Base-by-base conservation (phyloP, 1,140 invertebrate species). In the Condylostylus longicornis region DNA sequence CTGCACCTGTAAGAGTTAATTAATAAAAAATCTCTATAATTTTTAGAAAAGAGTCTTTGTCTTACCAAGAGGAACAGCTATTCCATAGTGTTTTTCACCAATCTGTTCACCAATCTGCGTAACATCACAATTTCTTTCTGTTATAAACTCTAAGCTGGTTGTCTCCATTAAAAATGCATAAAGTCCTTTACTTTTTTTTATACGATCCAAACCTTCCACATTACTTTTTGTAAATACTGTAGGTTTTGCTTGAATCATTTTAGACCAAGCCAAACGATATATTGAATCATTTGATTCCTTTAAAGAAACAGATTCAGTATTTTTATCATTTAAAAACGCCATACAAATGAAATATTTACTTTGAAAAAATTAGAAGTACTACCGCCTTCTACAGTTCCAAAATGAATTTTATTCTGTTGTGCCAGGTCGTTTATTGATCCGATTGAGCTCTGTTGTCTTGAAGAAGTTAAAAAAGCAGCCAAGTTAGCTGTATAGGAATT, bases 401-500 rank as follows among this genome's bases (percentile, higher is more conserved):
- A 96, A 47, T 83, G 75, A 25, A 95, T 82, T 52, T 85, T 80
- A 2, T 72, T 80, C 59, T 94, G 87, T 34, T 79, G 79, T 0
- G 86, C 82, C 2, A 97, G 67, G 58, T 94, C 87, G 47, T 93
- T 83, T 0, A 84, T 79, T 42, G 71, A 76, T 41, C 84, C 75
- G 14, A 97, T 90, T 0, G 80, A 78, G 27, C 75, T 75, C 17
- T 84, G 77, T 67, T 86, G 77, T 36, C 82, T 67, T 25, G 83
- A 82, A 18, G 81, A 78, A 0, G 93, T 95, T 37, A 97, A 65
- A 44, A 93, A 96, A 17, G 93, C 91, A 5, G 93, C 89, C 45
- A 96, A 66, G 63, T 95, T 94, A 10, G 91, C 91, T 0, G 91
- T 96, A 56, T 97, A 97, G 1, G 87, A 91, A 4, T 87, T 86